Base-by-base conservation (phyloP, 2,797 vertebrate genomes). In the Pogoniulus pusillus region DNA sequence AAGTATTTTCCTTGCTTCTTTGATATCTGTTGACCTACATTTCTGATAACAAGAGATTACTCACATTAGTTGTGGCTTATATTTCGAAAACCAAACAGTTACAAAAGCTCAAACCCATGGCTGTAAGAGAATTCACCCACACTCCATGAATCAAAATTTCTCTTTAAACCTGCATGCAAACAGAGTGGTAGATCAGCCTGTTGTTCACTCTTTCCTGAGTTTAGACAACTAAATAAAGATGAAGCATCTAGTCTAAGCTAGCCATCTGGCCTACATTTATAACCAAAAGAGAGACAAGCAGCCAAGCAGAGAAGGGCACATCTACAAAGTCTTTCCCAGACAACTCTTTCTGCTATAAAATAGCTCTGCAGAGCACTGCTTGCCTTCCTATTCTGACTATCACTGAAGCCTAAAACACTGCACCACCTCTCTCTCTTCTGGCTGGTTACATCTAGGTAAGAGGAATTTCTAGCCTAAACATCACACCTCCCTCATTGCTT, bases 1-100 rank as follows among this genome's bases (percentile, higher is more conserved):
- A 78, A 82, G 29, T 58, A 64, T 80, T 93, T 71, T 87, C 49
- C 74, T 95, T 93, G 24, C 18, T 60, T 88, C 24, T 64, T 72
- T 71, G 22, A 15, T 16, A 58, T 72, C 16, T 66, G 29, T 68
- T 82, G 82, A 91, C 35, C 59, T 72, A 60, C 66, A 63, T 32
- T 6, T 74, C 55, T 74, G 32, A 55, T 37, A 68, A 88, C 14
- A 90, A 39, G 18, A 35, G 7, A 68, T 66, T 59, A 51, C 10
- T 78, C 2, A 20, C 32, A 53, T 59, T 78, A 51, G 12, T n/a
- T 32, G 54, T 23, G 34, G 64, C 2, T 77, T 77, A 22, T 43
- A 76, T 79, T 47, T 54, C 54, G 20, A 32, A 9, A 59, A 20
- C 32, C 12, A 12, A 26, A 39, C 27, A 62, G 4, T 75, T 55